Percentiles rank a stretch among this genome's conserved stretches.
Conservation (phyloP, 92 coral and sea anemone genomes). For the Montipora capitata region DNA sequence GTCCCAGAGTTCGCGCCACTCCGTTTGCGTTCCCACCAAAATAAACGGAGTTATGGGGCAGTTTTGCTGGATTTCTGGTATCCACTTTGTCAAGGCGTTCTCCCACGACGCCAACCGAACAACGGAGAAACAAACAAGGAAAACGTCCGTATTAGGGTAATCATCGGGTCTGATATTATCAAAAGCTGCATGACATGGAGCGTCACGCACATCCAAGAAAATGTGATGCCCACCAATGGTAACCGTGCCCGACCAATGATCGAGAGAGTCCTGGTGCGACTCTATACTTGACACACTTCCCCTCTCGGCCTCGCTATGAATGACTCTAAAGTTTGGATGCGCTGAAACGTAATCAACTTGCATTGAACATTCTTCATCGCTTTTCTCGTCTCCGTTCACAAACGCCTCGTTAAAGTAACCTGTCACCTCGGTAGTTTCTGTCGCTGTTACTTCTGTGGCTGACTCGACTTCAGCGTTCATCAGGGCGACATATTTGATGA, state of each 20-base stretch:
- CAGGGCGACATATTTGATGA: conserved; percentile 59
- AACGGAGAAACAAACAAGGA: conserved; percentile 97
- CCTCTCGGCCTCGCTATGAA: conserved; percentile 21
- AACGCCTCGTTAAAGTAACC: conserved; percentile 15
- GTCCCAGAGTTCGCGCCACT: conserved; percentile 91
- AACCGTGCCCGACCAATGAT: conserved; percentile 72
- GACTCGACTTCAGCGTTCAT: conserved; percentile 36
- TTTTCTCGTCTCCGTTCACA: conserved; percentile 33
- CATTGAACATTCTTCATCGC: not conserved
- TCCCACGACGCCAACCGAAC: conserved; percentile 82
- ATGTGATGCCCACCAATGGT: conserved; percentile 55
- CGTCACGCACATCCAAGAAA: conserved; percentile 70
- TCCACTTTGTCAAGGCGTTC: conserved; percentile 90
- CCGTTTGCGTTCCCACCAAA: conserved; percentile 96
- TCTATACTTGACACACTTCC: conserved; percentile 40
- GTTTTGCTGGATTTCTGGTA: conserved; percentile 87
- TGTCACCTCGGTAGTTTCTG: not conserved
- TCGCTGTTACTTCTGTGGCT: conserved; percentile 23
- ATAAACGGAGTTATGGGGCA: conserved; percentile 95
- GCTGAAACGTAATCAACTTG: not conserved
- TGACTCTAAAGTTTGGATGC: conserved; percentile 45
- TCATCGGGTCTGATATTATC: conserved; percentile 76
- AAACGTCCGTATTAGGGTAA: conserved; percentile 90
- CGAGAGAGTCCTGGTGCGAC: conserved; percentile 34
- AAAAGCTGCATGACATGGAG: conserved; percentile 82